Evolutionary conservation across 92 coral and sea anemone genomes (phyloP), one percentile per base, ranked within the genome.

Genomic region (Siderastrea siderea): DNA sequence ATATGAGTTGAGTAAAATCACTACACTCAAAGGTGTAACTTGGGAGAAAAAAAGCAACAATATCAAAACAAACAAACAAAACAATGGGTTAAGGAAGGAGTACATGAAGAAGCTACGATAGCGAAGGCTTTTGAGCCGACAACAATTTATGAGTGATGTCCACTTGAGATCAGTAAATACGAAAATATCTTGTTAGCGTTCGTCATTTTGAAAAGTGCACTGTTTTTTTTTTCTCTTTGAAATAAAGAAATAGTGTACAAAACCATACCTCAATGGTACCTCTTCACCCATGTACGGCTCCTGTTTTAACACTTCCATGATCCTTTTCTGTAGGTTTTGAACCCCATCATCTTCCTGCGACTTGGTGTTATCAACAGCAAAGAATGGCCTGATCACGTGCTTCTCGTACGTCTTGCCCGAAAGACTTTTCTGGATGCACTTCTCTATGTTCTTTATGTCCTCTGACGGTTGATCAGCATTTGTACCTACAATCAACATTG

Each of bases 201-300:
- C 38, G 38, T 26, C 38, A 26, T 26, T 26, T 26, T 26, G 38
- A 26, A 26, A 26, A 26, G 38, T 26, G 38, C 38, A 26, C 38
- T 0, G 38, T 26, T 26, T 55, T 55, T 1, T 55, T 55, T 9
- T 46, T 47, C 5, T 73, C 14, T 10, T 3, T 26, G 38, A 26
- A 26, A 26, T 26, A 26, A 26, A 26, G 0, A 26, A 26, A 26
- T 26, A 26, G 38, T 26, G 38, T 26, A 26, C 15, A 47, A 11
- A 7, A 67, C 13, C 62, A 3, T 49, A 83, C 87, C 98, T 88
- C 14, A 94, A 57, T 1, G 98, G 98, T 15, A 93, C 90, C 60
- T 93, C 86, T 50, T 95, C 98, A 7, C 96, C 98, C 98, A 95
- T 95, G 83, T 95, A 95, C 6, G 98, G 98, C 67, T 95, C 98